Conservation (phyloP, 2,888 invertebrate species). For the Lasioglossum leucozonium region DNA sequence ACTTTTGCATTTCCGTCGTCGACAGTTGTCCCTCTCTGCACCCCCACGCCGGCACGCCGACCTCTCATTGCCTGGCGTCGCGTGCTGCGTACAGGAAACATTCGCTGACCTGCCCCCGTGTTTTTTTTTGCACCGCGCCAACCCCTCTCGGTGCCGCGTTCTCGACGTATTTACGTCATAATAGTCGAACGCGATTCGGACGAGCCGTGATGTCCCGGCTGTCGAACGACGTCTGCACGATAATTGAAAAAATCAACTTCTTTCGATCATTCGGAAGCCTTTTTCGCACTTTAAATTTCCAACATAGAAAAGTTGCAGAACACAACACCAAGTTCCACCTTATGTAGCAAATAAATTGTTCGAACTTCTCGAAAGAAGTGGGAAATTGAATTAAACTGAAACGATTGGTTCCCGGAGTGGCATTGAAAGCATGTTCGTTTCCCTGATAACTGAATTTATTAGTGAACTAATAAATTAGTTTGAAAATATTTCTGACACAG, state of each 20-base stretch:
- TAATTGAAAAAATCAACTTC: not conserved
- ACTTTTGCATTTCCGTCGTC: conserved; percentile 82
- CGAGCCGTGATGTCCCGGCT: conserved; percentile 47
- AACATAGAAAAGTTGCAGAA: too few relatives aligned
- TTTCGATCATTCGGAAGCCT: not conserved
- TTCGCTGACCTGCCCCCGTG: conserved; percentile 64
- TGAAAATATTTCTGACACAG: not conserved
- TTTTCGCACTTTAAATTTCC: too few relatives aligned
- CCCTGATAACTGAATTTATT: too few relatives aligned
- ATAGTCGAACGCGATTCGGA: conserved; percentile 58
- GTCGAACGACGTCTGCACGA: conserved; percentile 34
- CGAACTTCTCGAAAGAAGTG: not conserved
- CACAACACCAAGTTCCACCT: too few relatives aligned
- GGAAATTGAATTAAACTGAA: not conserved
- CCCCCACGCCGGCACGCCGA: conserved; percentile 18
- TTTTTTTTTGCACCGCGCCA: conserved; percentile 6
- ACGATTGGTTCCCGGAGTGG: not conserved
- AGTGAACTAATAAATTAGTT: too few relatives aligned
- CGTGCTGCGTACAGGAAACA: conserved; percentile 69
- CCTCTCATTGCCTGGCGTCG: conserved; percentile 67
- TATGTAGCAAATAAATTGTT: too few relatives aligned
- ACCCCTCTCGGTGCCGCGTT: too few relatives aligned
- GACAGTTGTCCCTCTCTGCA: conserved; percentile 63
- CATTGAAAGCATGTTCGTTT: too few relatives aligned
- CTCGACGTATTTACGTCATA: conserved; percentile 62